Evolutionary conservation across 2,888 invertebrate species (phyloP).

Genomic region (Leptura quadrifasciata): DNA sequence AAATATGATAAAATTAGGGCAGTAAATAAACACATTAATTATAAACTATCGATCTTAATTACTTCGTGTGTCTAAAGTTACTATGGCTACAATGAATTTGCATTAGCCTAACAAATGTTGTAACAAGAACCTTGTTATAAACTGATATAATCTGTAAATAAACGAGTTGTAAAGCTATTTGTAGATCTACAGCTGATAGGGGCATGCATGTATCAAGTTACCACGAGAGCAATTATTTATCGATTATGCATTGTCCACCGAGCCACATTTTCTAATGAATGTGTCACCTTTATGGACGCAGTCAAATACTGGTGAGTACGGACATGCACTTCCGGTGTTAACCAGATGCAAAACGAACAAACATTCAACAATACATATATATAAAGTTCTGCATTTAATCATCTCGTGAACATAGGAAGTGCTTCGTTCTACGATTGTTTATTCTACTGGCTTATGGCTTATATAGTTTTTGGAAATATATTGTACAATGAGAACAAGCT

Average conservation of each 20-base stretch:
- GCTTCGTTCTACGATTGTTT: slow-evolving; percentile 6
- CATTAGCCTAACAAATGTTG: neutral
- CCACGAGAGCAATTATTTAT: slow-evolving; percentile 12
- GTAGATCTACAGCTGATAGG: slow-evolving; percentile 19
- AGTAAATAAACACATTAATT: too few species aligned
- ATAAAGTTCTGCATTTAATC: slow-evolving; percentile 37
- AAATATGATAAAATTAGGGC: too few species aligned
- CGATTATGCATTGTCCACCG: slow-evolving; percentile 25
- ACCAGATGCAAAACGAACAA: slow-evolving; percentile 33
- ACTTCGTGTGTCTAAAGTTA: neutral
- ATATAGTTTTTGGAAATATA: slow-evolving; percentile 22
- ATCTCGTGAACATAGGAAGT: slow-evolving; percentile 25
- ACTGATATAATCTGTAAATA: slow-evolving; percentile 15
- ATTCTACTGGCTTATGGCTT: neutral
- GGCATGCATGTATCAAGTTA: slow-evolving; percentile 21
- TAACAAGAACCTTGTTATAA: neutral
- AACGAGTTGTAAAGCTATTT: slow-evolving; percentile 9
- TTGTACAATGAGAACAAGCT: neutral
- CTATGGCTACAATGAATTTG: slow-evolving; percentile 13
- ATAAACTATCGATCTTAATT: too few species aligned
- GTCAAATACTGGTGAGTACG: slow-evolving; percentile 12
- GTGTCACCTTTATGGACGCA: slow-evolving; percentile 32
- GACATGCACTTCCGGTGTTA: slow-evolving; percentile 23
- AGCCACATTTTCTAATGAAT: slow-evolving; percentile 19
- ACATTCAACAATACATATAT: slow-evolving; percentile 2